A percentile compares a stretch with the other conserved stretches of the same genome.
phyloP scores from a whole-genome alignment of 2,113 vertebrate genomes.

The Neomonachus schauinslandi region DNA sequence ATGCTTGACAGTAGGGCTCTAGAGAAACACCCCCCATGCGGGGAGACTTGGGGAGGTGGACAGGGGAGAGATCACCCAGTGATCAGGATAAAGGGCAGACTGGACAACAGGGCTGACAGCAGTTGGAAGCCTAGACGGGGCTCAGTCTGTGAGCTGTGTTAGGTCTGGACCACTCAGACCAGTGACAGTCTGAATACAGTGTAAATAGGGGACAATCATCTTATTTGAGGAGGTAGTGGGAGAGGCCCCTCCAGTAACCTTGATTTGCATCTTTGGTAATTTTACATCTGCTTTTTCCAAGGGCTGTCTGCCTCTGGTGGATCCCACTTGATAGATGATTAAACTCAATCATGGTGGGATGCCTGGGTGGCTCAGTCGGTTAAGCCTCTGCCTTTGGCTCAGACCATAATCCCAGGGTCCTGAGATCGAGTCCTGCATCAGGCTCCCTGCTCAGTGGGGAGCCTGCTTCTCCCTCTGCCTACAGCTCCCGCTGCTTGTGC shows the following conservation, averaged over 20 bases:
- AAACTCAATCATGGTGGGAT: too few species aligned
- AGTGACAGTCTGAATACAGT: not conserved
- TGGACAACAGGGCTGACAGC: not conserved
- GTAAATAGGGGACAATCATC: not conserved
- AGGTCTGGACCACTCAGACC: not conserved
- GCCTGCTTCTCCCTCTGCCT: too few species aligned
- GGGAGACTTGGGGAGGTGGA: fast-evolving
- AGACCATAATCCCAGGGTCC: too few species aligned
- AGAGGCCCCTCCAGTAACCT: not conserved
- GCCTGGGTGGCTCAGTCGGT: too few species aligned
- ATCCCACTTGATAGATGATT: not conserved
- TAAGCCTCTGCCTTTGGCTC: too few species aligned
- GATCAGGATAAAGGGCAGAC: not conserved
- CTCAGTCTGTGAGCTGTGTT: not conserved
- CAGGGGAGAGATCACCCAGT: not conserved
- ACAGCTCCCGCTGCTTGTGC: too few species aligned
- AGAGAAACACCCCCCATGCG: too few species aligned
- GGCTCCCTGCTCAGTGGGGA: not conserved
- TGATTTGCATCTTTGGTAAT: not conserved
- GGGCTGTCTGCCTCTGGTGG: not conserved
- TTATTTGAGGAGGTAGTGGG: not conserved
- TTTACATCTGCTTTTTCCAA: not conserved
- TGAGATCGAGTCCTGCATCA: not conserved
- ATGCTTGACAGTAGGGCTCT: not conserved
- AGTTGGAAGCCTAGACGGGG: not conserved